Conservation (phyloP, 1,140 invertebrate genomes). For the Pristionchus pacificus region DNA sequence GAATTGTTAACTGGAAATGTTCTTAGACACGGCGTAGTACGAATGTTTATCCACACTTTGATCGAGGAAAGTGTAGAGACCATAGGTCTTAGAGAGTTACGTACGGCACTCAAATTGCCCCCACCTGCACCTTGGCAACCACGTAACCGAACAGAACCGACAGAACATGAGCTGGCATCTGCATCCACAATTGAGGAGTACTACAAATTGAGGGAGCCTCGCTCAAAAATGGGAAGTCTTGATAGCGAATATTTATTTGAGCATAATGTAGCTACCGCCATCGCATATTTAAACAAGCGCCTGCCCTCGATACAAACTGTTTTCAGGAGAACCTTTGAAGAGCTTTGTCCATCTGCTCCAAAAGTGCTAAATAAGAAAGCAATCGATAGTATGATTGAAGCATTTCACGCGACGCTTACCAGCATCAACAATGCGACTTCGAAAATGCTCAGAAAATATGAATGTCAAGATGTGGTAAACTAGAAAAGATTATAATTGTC, state of each 20-base stretch:
- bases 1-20: conserved; percentile 3
- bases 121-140: conserved; percentile 1
- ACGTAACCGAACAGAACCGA: neutral
- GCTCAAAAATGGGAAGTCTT: neutral
- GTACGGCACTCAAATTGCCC: neutral
- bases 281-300: conserved; percentile 6
- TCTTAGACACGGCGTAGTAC: neutral
- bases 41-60: conserved; percentile 5
- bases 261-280: conserved; percentile 4
- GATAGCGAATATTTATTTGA: neutral
- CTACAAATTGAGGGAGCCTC: conserved; percentile 1
- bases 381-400: conserved; percentile 11
- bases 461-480: neutral
- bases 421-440: conserved; percentile 1
- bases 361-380: neutral
- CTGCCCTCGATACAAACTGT: neutral
- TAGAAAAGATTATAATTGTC: conserved; percentile 6
- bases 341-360: neutral
- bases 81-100: conserved; percentile 6
- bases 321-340: neutral
- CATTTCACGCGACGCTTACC: conserved; percentile 3
- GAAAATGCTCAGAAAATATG: conserved; percentile 1
- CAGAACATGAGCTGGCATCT: conserved; percentile 4
- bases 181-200: conserved; percentile 4
- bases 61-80: neutral